phyloP scores from a whole-genome alignment of 2,113 vertebrate species.

The Callopanchax toddi region DNA sequence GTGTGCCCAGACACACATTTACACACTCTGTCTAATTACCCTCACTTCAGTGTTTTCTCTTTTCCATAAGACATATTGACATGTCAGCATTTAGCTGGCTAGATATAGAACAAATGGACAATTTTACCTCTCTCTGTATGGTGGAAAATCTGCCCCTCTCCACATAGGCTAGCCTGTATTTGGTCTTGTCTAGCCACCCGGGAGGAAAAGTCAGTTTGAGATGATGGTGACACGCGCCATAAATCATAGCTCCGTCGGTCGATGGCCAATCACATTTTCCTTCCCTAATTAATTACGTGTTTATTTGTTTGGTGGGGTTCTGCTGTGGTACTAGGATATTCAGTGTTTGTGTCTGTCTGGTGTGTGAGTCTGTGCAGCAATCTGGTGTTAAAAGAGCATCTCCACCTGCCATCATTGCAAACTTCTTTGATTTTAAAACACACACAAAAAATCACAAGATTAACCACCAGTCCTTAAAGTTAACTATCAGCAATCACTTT shows the following conservation, averaged over 20 bases:
- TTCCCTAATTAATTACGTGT: slow-evolving; percentile 80
- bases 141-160: slow-evolving; percentile 68
- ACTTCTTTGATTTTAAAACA: slow-evolving; percentile 1
- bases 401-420: slow-evolving; percentile 39
- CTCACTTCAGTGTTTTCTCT: slow-evolving; percentile 69
- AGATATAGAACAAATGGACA: slow-evolving; percentile 76
- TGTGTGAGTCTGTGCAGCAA: slow-evolving; percentile 14
- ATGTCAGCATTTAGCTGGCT: slow-evolving; percentile 74
- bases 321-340: slow-evolving; percentile 31
- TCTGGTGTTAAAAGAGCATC: slow-evolving; percentile 45
- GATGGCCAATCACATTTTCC: slow-evolving; percentile 79
- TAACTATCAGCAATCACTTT: not conserved
- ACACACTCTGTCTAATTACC: slow-evolving; percentile 75
- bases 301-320: slow-evolving; percentile 74
- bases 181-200: slow-evolving; percentile 57
- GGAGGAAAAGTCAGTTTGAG: slow-evolving; percentile 75
- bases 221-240: slow-evolving; percentile 75
- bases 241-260: slow-evolving; percentile 75
- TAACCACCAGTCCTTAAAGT: slow-evolving; percentile 5
- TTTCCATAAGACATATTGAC: slow-evolving; percentile 77
- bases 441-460: too few relatives aligned
- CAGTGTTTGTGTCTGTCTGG: slow-evolving; percentile 25
- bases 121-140: slow-evolving; percentile 68
- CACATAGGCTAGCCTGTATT: slow-evolving; percentile 66
- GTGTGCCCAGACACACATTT: slow-evolving; percentile 67